Evolutionary conservation across 2,888 invertebrate species (phyloP).

Genomic region (Anthrax anthrax): DNA sequence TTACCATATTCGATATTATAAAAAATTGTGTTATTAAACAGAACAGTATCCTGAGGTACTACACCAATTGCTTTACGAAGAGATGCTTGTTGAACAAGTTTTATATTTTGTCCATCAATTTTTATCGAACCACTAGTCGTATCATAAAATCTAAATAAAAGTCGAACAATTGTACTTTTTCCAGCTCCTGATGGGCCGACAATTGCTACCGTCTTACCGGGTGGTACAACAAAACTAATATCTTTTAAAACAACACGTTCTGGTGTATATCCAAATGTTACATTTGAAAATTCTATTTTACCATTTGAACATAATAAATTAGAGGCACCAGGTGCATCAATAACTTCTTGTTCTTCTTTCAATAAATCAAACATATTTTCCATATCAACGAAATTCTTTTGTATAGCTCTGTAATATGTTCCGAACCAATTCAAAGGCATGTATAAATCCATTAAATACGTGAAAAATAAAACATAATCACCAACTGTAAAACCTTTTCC

Average conservation of each 20-base stretch:
- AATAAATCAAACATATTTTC: slow-evolving; percentile 98
- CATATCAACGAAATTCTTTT: slow-evolving; percentile 97
- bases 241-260: slow-evolving; percentile 63
- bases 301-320: slow-evolving; percentile 47
- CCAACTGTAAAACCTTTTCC: slow-evolving; percentile 67
- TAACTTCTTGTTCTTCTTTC: slow-evolving; percentile 72
- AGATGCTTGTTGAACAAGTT: slow-evolving; percentile 70
- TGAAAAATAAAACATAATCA: slow-evolving; percentile 90
- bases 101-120: slow-evolving; percentile 82
- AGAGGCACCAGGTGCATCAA: slow-evolving; percentile 67
- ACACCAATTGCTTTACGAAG: slow-evolving; percentile 77
- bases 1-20: slow-evolving; percentile 92
- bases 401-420: slow-evolving; percentile 93
- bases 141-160: slow-evolving; percentile 94
- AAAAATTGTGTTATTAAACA: slow-evolving; percentile 85
- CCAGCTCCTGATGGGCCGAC: slow-evolving; percentile 86
- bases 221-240: slow-evolving; percentile 60
- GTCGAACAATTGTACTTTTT: slow-evolving; percentile 89
- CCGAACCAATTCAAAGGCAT: slow-evolving; percentile 97
- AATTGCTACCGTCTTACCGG: slow-evolving; percentile 75
- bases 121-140: slow-evolving; percentile 72
- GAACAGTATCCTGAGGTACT: slow-evolving; percentile 93
- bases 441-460: slow-evolving; percentile 88
- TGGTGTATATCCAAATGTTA: slow-evolving; percentile 75
- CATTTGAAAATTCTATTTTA: slow-evolving; percentile 75